These are phyloP conservation scores for Tachyglossus aculeatus DNA, from an alignment of 2,797 vertebrate genomes.

Conservation along the genomic window DNA sequence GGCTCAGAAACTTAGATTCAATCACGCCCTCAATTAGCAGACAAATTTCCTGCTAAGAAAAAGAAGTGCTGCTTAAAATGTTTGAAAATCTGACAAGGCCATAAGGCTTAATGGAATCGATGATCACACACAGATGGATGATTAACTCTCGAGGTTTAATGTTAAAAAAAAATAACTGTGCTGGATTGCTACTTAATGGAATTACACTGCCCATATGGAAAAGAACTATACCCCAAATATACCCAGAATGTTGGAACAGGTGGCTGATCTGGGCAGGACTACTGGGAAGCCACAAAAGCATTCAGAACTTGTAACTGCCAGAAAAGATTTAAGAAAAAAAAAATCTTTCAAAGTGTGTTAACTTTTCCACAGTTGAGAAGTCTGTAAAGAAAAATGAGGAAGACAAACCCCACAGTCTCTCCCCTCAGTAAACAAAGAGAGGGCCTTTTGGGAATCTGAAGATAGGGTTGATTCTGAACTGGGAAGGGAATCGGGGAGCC, in stretches of 20 bases:
- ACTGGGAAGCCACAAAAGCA: conserved; percentile 78
- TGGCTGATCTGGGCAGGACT: conserved; percentile 80
- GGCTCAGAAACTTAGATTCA: conserved; percentile 64
- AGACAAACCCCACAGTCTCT: conserved; percentile 28
- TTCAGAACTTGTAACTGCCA: conserved; percentile 77
- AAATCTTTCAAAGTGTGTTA: conserved; percentile 71
- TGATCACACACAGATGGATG: conserved; percentile 85
- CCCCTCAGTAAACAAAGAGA: background rate
- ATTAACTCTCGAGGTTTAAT: conserved; percentile 83
- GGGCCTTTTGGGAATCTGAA: background rate
- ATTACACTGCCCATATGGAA: conserved; percentile 84
- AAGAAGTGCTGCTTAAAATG: conserved; percentile 76
- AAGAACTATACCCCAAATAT: conserved; percentile 80
- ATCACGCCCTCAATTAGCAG: conserved; percentile 69
- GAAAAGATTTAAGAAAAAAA: conserved; percentile 58
- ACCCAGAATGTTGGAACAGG: conserved; percentile 81
- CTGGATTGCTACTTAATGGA: conserved; percentile 83
- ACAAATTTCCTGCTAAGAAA: conserved; percentile 72
- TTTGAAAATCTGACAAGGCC: conserved; percentile 84
- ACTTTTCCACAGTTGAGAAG: conserved; percentile 69
- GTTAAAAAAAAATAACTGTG: conserved; percentile 74
- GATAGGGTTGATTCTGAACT: too few relatives aligned
- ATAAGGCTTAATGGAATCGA: conserved; percentile 85
- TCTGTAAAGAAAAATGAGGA: conserved; percentile 59
- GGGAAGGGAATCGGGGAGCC: too few relatives aligned